These are phyloP conservation scores for Nematolebias whitei DNA, from an alignment of 2,113 vertebrate species.

Conservation along the genomic window DNA sequence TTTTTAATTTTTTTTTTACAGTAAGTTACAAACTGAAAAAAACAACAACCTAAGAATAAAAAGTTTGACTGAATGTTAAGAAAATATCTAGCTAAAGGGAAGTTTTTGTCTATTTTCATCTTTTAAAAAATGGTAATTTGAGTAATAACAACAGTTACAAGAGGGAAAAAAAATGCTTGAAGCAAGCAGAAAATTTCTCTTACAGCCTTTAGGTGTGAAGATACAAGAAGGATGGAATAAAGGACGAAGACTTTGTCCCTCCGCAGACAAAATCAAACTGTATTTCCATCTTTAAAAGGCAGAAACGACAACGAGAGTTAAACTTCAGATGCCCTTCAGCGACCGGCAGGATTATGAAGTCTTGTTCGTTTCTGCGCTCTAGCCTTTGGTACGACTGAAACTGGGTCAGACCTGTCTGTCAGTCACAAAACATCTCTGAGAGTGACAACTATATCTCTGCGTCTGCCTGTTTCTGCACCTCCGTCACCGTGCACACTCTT, in stretches of 20 bases:
- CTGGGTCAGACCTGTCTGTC: conserved; percentile 71
- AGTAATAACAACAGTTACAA: not conserved
- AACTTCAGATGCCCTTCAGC: conserved; percentile 39
- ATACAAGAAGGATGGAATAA: not conserved
- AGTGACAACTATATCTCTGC: conserved; percentile 63
- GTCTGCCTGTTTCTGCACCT: conserved; percentile 40
- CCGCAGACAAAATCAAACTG: not conserved
- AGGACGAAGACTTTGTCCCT: not conserved
- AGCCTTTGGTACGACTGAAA: conserved; percentile 55
- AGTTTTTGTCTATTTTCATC: too few species aligned
- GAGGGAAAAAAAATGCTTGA: too few species aligned
- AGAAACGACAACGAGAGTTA: conserved; percentile 6
- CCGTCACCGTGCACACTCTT: conserved; percentile 33
- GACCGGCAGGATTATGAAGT: conserved; percentile 41
- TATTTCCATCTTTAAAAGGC: conserved; percentile 17
- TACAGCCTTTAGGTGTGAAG: not conserved
- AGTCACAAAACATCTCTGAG: conserved; percentile 60
- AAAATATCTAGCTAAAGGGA: too few species aligned
- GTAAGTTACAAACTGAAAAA: too few species aligned
- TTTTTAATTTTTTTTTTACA: too few species aligned
- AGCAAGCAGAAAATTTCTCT: too few species aligned
- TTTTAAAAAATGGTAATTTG: not conserved
- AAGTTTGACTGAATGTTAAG: too few species aligned
- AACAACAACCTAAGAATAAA: too few species aligned
- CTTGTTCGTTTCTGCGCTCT: conserved; percentile 45